Conservation (phyloP, 2,797 vertebrate species). For the Microctenopoma lineatum region DNA sequence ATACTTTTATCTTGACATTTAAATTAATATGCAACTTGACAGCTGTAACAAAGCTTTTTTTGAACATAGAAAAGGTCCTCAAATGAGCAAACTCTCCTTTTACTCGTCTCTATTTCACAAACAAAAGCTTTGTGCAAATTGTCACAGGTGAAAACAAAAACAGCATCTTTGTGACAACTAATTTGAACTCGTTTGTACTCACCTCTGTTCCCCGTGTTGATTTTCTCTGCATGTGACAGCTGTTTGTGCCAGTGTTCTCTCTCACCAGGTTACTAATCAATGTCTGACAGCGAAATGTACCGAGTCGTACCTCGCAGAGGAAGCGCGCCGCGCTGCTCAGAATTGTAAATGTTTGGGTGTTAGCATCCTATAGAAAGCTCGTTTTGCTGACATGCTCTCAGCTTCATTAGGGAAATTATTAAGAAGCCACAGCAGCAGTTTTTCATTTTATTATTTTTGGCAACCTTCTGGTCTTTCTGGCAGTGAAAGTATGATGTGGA, state of each 20-base stretch:
- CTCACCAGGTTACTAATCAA: slow-evolving; percentile 65
- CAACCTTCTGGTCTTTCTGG: neutral
- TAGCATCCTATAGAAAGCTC: slow-evolving; percentile 17
- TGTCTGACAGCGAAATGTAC: slow-evolving; percentile 50
- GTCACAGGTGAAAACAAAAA: slow-evolving; percentile 62
- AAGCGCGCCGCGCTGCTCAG: slow-evolving; percentile 20
- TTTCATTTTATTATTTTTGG: slow-evolving; percentile 9
- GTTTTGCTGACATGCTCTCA: slow-evolving; percentile 11
- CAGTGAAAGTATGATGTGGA: too few species aligned
- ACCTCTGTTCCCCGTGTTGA: slow-evolving; percentile 51
- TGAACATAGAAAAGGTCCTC: neutral
- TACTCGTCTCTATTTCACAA: slow-evolving; percentile 31
- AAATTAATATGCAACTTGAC: slow-evolving; percentile 20
- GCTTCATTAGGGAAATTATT: slow-evolving; percentile 1
- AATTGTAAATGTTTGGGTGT: slow-evolving; percentile 45
- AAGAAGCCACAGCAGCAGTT: neutral
- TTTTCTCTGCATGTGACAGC: slow-evolving; percentile 64
- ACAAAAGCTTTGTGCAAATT: slow-evolving; percentile 49
- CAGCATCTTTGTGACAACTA: slow-evolving; percentile 59
- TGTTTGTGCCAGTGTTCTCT: slow-evolving; percentile 54
- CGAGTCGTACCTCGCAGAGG: slow-evolving; percentile 24
- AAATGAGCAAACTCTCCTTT: slow-evolving; percentile 23
- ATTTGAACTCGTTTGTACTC: slow-evolving; percentile 65
- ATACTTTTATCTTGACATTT: slow-evolving; percentile 5
- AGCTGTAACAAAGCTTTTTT: neutral